phyloP scores from a whole-genome alignment of 1,140 invertebrate genomes.

The Leptinotarsa defecta region DNA sequence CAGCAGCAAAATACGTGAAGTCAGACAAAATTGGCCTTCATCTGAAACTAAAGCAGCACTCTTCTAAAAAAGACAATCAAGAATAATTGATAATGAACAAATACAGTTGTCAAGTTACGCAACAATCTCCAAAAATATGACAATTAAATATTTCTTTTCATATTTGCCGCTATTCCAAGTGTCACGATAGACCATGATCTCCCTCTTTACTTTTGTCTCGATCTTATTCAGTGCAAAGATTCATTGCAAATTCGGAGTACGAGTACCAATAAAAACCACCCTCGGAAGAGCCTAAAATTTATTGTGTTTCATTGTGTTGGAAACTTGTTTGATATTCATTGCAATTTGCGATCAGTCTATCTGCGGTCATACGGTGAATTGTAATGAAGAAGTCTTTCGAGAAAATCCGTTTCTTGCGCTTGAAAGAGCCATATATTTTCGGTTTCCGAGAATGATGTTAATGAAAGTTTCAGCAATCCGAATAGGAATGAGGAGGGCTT shows the following conservation, averaged over 20 bases:
- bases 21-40: too few species aligned
- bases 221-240: background rate
- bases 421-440: background rate
- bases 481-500: background rate
- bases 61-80: too few species aligned
- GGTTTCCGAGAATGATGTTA: background rate
- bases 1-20: too few species aligned
- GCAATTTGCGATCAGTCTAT: constrained; percentile 4
- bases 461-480: background rate
- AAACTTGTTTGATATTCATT: constrained; percentile 9
- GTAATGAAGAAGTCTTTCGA: background rate
- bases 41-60: too few species aligned
- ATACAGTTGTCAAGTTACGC: too few species aligned
- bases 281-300: background rate
- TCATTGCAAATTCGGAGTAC: background rate
- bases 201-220: background rate
- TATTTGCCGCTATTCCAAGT: too few species aligned
- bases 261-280: background rate
- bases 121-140: too few species aligned
- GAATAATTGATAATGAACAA: too few species aligned
- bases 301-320: constrained; percentile 1
- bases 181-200: too few species aligned
- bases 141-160: too few species aligned
- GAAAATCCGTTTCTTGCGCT: background rate
- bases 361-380: constrained; percentile 7